Conservation (phyloP, 2,888 invertebrate species). For the Autographa pulchrina region DNA sequence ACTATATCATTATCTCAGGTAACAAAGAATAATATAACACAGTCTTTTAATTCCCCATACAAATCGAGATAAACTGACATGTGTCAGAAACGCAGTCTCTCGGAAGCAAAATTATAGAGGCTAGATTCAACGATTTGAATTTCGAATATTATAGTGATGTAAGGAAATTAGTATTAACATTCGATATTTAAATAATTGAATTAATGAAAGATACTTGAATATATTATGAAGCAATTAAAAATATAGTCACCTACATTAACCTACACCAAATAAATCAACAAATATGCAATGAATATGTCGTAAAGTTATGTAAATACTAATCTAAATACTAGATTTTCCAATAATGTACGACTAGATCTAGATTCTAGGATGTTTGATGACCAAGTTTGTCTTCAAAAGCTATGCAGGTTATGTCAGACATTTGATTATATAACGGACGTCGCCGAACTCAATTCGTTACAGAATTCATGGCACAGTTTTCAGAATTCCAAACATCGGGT, state of each 20-base stretch:
- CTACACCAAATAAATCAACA: slow-evolving; percentile 1
- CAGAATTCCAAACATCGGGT: slow-evolving; percentile 12
- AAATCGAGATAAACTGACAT: too few relatives aligned
- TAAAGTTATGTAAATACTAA: neutral
- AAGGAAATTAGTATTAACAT: too few relatives aligned
- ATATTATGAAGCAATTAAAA: neutral
- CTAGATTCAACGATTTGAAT: too few relatives aligned
- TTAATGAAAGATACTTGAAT: too few relatives aligned
- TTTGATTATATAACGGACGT: slow-evolving; percentile 14
- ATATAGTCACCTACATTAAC: neutral
- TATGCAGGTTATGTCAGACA: slow-evolving; percentile 26
- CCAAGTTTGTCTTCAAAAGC: slow-evolving; percentile 3
- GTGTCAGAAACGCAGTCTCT: too few relatives aligned
- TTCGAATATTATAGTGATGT: too few relatives aligned
- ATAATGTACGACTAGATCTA: slow-evolving; percentile 10
- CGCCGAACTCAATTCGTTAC: slow-evolving; percentile 6
- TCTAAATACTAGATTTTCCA: neutral
- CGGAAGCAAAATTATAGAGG: too few relatives aligned
- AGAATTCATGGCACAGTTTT: slow-evolving; percentile 23
- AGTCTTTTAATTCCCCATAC: too few relatives aligned
- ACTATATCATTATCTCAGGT: too few relatives aligned
- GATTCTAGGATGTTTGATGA: slow-evolving; percentile 2
- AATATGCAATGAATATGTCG: neutral
- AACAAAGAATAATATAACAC: too few relatives aligned
- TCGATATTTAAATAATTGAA: too few relatives aligned